A percentile compares a stretch with the other conserved stretches of the same genome.
Evolutionary conservation across 2,113 vertebrate genomes (phyloP).

Genomic region (Calidris pygmaea): DNA sequence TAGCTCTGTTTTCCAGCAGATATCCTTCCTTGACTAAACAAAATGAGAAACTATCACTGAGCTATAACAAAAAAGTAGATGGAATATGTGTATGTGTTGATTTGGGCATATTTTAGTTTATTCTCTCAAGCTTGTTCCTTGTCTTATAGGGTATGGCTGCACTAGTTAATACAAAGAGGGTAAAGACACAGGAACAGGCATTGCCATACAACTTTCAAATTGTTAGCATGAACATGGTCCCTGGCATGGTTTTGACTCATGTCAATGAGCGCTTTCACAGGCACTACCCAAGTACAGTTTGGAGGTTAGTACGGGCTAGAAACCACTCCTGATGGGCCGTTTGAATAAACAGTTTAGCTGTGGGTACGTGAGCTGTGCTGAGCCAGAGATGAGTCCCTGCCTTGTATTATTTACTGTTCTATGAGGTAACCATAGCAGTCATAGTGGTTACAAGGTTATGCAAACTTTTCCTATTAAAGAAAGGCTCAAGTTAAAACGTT

Average conservation of each 20-base stretch:
- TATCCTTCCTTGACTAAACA: neutral
- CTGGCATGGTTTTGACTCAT: neutral
- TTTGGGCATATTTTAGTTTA: neutral
- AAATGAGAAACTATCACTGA: neutral
- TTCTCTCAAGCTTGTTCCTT: neutral
- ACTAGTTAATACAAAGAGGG: neutral
- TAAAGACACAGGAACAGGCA: neutral
- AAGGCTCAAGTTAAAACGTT: neutral
- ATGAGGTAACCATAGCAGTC: slow-evolving; percentile 7
- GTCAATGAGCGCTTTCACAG: neutral
- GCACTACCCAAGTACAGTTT: neutral
- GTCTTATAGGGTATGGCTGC: neutral
- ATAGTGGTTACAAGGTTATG: slow-evolving; percentile 1
- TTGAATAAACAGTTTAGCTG: neutral
- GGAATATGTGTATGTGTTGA: neutral
- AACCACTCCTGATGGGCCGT: neutral
- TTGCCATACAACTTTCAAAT: neutral
- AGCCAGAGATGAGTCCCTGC: neutral
- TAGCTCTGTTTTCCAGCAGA: neutral
- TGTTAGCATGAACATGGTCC: neutral
- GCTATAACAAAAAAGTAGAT: neutral
- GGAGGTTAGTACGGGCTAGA: neutral
- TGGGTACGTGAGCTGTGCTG: neutral
- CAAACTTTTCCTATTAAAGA: neutral
- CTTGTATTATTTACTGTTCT: slow-evolving; percentile 16